These are phyloP conservation scores for Leptodactylus fuscus DNA, from an alignment of 2,113 vertebrate species.

Conservation along the genomic window DNA sequence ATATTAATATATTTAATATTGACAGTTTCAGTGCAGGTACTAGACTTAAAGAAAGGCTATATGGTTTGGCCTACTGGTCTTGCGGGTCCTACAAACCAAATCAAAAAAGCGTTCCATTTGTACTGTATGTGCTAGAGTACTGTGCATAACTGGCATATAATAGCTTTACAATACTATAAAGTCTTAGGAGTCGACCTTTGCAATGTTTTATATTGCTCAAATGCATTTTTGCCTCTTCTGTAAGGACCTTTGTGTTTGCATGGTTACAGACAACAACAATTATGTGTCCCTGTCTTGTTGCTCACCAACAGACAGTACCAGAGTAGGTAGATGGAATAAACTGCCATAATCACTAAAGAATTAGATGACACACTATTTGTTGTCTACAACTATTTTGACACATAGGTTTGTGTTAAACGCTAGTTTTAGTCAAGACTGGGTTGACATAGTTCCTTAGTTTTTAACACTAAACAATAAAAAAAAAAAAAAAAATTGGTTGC, in stretches of 20 bases:
- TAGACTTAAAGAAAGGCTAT: slow-evolving; percentile 51
- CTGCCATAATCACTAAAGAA: too few species aligned
- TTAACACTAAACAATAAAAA: too few species aligned
- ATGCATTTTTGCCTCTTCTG: too few species aligned
- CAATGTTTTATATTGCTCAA: not conserved
- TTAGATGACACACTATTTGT: too few species aligned
- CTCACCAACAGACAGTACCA: too few species aligned
- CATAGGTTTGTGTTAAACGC: too few species aligned
- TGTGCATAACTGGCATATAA: slow-evolving; percentile 64
- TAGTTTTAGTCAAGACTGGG: too few species aligned
- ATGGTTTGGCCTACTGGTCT: slow-evolving; percentile 64
- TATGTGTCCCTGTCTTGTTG: too few species aligned
- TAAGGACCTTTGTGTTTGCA: too few species aligned
- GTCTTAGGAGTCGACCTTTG: slow-evolving; percentile 68
- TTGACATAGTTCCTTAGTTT: too few species aligned
- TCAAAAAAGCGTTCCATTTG: not conserved
- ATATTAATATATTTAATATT: not conserved
- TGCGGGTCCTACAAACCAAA: not conserved
- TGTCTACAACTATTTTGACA: too few species aligned
- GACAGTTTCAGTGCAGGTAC: slow-evolving; percentile 1
- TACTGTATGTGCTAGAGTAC: slow-evolving; percentile 52
- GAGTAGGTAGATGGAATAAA: too few species aligned
- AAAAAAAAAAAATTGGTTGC: not conserved
- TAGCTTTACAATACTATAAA: slow-evolving; percentile 73
- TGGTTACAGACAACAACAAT: not conserved